Conservation (phyloP, 2,888 invertebrate genomes). For the Hecatera dysodea region DNA sequence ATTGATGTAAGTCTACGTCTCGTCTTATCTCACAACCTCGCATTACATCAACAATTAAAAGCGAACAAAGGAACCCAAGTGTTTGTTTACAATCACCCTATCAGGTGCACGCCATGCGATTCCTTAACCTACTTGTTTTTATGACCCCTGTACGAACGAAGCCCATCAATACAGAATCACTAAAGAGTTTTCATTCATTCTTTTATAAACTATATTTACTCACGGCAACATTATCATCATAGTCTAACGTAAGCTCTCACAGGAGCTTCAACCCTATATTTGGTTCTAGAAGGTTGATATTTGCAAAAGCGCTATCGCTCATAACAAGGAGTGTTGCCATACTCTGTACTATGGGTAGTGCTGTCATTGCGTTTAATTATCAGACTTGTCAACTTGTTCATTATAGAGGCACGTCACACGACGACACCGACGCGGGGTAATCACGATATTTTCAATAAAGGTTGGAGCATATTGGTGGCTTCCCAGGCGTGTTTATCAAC, state of each 20-base stretch:
- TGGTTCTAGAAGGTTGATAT: background rate
- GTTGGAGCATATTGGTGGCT: slow-evolving; percentile 21
- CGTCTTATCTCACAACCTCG: slow-evolving; percentile 31
- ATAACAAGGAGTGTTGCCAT: slow-evolving; percentile 57
- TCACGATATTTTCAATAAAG: slow-evolving; percentile 58
- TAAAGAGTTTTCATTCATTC: slow-evolving; percentile 58
- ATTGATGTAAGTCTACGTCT: background rate
- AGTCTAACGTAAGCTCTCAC: background rate
- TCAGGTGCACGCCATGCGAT: slow-evolving; percentile 36
- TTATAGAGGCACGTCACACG: slow-evolving; percentile 62
- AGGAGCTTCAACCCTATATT: slow-evolving; percentile 3
- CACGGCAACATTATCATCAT: slow-evolving; percentile 57
- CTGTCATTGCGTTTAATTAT: slow-evolving; percentile 66
- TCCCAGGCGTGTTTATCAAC: slow-evolving; percentile 20
- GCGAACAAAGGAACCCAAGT: slow-evolving; percentile 40
- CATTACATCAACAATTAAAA: slow-evolving; percentile 45
- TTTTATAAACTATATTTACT: slow-evolving; percentile 60
- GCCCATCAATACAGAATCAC: slow-evolving; percentile 48
- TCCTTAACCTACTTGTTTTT: slow-evolving; percentile 45
- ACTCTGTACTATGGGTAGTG: slow-evolving; percentile 49
- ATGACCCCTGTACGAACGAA: slow-evolving; percentile 25
- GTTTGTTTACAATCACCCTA: slow-evolving; percentile 42
- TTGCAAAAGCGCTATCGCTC: background rate
- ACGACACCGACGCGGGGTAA: slow-evolving; percentile 54
- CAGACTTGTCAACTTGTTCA: slow-evolving; percentile 64